Conservation (phyloP, 2,113 vertebrate species). For the Canis aureus region DNA sequence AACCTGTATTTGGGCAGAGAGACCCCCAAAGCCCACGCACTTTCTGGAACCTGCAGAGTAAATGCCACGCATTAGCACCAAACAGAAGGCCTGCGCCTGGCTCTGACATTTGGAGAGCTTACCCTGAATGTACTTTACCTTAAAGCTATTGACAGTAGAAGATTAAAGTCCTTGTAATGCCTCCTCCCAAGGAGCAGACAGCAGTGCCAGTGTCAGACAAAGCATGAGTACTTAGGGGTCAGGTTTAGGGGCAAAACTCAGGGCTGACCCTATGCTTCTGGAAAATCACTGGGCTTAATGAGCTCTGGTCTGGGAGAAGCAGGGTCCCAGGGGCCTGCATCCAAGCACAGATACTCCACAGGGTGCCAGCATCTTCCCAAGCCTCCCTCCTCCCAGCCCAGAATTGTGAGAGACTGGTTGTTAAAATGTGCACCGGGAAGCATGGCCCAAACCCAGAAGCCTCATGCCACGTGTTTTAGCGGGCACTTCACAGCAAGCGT, state of each 20-base stretch:
- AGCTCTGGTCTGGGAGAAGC: neutral
- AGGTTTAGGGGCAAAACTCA: neutral
- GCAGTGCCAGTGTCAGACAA: conserved; percentile 16
- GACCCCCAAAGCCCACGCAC: conserved; percentile 82
- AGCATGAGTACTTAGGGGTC: neutral
- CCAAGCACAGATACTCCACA: too few species aligned
- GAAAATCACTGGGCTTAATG: neutral
- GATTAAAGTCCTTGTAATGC: conserved; percentile 89
- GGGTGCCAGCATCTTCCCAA: neutral
- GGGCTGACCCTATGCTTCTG: neutral
- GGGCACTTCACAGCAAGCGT: neutral
- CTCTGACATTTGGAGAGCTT: conserved; percentile 93
- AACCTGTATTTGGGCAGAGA: conserved; percentile 84
- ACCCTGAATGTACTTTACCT: conserved; percentile 89
- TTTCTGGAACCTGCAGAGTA: conserved; percentile 88
- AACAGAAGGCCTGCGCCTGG: conserved; percentile 83
- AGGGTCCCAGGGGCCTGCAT: rapidly evolving
- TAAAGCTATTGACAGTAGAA: conserved; percentile 90
- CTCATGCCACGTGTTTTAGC: rapidly evolving
- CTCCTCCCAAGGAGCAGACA: conserved; percentile 86
- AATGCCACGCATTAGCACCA: conserved; percentile 89
- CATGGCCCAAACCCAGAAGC: neutral
- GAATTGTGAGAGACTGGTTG: rapidly evolving
- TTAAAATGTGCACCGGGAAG: neutral
- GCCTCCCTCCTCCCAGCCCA: neutral